Conservation (phyloP, 2,113 vertebrate genomes). For the Todiramphus chloris region DNA sequence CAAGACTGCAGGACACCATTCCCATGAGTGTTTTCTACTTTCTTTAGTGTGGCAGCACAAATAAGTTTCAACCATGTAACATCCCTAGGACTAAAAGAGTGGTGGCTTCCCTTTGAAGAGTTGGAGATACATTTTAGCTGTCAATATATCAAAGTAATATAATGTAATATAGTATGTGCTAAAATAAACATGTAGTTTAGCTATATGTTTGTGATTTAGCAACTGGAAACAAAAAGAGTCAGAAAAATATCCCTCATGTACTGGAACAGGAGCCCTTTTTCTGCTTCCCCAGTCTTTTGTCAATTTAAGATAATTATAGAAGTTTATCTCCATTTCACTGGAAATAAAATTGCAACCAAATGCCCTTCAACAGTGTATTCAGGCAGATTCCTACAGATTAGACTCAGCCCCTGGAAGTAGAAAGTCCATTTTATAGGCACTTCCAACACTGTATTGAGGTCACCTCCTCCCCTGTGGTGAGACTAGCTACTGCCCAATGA, state of each 20-base stretch:
- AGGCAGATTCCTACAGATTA: background rate
- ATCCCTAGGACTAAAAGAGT: background rate
- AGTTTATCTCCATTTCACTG: background rate
- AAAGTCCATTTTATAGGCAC: background rate
- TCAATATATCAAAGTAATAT: background rate
- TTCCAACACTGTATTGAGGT: background rate
- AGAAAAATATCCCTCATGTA: background rate
- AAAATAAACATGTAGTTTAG: background rate
- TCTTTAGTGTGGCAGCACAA: background rate
- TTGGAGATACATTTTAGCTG: background rate
- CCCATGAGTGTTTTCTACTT: background rate
- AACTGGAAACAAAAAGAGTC: background rate
- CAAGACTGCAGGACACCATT: accelerated
- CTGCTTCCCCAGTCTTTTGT: background rate
- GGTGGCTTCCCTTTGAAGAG: background rate
- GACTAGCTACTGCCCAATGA: background rate
- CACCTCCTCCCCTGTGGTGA: background rate
- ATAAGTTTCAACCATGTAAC: background rate
- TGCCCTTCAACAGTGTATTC: background rate
- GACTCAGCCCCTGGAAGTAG: background rate
- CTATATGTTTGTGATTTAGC: background rate
- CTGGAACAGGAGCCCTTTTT: background rate
- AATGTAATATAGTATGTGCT: background rate
- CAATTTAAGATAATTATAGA: background rate
- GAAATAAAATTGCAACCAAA: background rate